These are phyloP conservation scores for Ctenomys sociabilis DNA, from an alignment of 2,113 vertebrate species.

Conservation along the genomic window DNA sequence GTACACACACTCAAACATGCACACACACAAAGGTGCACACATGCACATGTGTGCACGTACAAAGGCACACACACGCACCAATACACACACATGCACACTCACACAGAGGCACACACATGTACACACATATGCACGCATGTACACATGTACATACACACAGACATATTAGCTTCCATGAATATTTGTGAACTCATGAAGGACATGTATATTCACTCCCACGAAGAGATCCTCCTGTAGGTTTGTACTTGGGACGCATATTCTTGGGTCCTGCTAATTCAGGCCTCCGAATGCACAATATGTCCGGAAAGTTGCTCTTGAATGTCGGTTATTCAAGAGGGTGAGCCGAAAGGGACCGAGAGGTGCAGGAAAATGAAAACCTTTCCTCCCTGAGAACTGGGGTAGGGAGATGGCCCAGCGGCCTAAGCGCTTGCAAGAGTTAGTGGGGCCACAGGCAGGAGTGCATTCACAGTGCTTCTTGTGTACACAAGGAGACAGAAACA, in stretches of 20 bases:
- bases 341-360: neutral
- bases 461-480: fast-evolving
- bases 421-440: neutral
- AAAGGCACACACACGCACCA: too few species aligned
- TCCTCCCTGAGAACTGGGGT: too few species aligned
- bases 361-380: neutral
- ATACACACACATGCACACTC: too few species aligned
- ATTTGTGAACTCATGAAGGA: neutral
- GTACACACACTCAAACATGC: too few species aligned
- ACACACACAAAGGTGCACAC: neutral
- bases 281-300: neutral
- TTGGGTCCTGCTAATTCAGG: neutral
- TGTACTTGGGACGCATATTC: neutral
- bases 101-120: too few species aligned
- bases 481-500: neutral
- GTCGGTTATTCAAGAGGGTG: neutral
- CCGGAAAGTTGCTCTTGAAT: neutral
- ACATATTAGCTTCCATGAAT: neutral
- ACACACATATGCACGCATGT: too few species aligned
- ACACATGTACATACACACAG: neutral
- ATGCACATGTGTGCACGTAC: too few species aligned
- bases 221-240: neutral
- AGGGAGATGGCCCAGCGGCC: too few species aligned
- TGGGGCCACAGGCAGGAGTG: too few species aligned
- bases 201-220: neutral